phyloP scores from a whole-genome alignment of 2,888 invertebrate genomes.

The Drosophila koepferae region DNA sequence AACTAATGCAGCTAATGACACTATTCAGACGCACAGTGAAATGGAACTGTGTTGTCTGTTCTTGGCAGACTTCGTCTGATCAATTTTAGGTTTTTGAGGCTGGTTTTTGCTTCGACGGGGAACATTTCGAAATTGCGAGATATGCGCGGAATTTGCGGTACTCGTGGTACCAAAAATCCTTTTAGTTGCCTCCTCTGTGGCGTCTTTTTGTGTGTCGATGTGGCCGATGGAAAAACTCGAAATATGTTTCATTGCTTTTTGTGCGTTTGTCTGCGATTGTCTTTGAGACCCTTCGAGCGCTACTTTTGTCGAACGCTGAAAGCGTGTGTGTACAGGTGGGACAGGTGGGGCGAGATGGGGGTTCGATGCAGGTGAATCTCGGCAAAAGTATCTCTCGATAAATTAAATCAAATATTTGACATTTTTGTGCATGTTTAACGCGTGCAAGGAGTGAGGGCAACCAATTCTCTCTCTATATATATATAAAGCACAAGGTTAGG shows the following conservation, averaged over 20 bases:
- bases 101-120: conserved; percentile 14
- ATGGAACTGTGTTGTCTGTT: neutral
- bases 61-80: conserved; percentile 39
- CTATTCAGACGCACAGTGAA: conserved; percentile 31
- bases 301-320: conserved; percentile 61
- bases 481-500: neutral
- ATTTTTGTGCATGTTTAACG: conserved; percentile 72
- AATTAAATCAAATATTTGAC: conserved; percentile 73
- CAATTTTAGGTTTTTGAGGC: conserved; percentile 34
- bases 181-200: conserved; percentile 31
- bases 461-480: conserved; percentile 1
- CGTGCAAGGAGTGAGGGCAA: conserved; percentile 63
- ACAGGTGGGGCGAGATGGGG: neutral
- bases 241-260: conserved; percentile 63
- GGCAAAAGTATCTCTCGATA: conserved; percentile 61
- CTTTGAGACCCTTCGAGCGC: conserved; percentile 24
- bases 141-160: conserved; percentile 74
- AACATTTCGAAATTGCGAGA: conserved; percentile 66
- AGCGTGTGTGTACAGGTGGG: conserved; percentile 37
- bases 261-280: conserved; percentile 48
- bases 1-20: conserved; percentile 28
- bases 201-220: conserved; percentile 41
- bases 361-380: conserved; percentile 49
- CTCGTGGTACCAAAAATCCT: conserved; percentile 61
- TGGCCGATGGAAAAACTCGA: conserved; percentile 44